Evolutionary conservation across 2,797 vertebrate species (phyloP).

Genomic region (Zenarchopterus dispar): DNA sequence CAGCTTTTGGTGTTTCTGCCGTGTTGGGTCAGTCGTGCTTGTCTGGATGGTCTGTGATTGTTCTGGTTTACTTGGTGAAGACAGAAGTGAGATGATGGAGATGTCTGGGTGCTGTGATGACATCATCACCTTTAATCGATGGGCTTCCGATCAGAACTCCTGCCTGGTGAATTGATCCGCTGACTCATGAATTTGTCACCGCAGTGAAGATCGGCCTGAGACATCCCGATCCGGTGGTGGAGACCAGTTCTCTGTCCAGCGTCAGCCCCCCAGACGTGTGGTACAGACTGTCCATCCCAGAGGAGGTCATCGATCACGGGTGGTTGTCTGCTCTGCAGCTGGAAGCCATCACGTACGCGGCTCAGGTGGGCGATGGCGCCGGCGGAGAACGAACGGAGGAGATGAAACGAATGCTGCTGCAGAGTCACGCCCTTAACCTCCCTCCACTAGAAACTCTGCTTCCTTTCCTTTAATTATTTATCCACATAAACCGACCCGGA

Average conservation of each 20-base stretch:
- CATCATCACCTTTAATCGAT: background rate
- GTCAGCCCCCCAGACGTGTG: slow-evolving; percentile 96
- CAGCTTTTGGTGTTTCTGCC: no score
- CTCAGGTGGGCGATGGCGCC: slow-evolving; percentile 84
- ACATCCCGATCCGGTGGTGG: slow-evolving; percentile 95
- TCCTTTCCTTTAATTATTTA: no score
- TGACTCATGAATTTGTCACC: slow-evolving; percentile 1
- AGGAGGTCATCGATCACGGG: slow-evolving; percentile 93
- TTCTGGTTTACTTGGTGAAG: no score
- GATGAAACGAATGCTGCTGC: background rate
- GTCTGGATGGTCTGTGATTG: background rate
- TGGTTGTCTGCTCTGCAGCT: slow-evolving; percentile 96
- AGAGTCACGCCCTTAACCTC: no score
- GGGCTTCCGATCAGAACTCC: background rate
- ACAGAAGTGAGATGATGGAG: no score
- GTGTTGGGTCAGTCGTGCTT: background rate
- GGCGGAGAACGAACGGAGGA: background rate
- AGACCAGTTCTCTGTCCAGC: slow-evolving; percentile 97
- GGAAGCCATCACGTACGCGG: slow-evolving; percentile 95
- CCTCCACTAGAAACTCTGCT: no score
- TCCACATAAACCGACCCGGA: no score
- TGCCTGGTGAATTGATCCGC: slow-evolving; percentile 1
- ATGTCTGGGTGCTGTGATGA: no score
- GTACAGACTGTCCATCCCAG: slow-evolving; percentile 94
- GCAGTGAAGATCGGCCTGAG: slow-evolving; percentile 94